phyloP scores from a whole-genome alignment of 2,113 vertebrate species.

The Megaceryle torquata region DNA sequence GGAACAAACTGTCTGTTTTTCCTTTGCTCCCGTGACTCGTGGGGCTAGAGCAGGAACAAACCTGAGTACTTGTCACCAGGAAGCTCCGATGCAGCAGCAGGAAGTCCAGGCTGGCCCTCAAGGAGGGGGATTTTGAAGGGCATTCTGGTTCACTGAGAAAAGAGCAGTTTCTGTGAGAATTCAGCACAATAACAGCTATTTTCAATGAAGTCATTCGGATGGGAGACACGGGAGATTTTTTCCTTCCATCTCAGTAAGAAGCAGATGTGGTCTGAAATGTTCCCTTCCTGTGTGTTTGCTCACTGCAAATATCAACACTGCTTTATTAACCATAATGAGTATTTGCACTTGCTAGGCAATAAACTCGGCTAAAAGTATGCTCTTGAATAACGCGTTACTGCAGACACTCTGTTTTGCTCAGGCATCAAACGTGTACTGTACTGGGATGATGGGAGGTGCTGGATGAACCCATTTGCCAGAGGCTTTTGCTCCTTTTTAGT shows the following conservation, averaged over 20 bases:
- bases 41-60: not conserved
- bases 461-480: not conserved
- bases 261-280: not conserved
- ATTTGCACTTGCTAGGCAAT: not conserved
- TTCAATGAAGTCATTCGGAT: not conserved
- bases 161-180: not conserved
- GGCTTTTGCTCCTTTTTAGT: not conserved
- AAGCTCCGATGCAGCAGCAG: rapidly evolving
- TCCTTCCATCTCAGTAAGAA: not conserved
- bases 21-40: not conserved
- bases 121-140: not conserved
- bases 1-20: not conserved
- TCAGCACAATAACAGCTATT: not conserved
- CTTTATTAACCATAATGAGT: not conserved
- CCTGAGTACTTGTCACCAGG: not conserved
- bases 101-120: not conserved
- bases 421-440: not conserved
- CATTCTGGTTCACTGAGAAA: not conserved
- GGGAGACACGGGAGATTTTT: not conserved
- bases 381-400: not conserved
- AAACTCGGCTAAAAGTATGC: not conserved
- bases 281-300: not conserved
- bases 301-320: not conserved
- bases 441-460: not conserved
- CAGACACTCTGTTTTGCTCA: not conserved